These are phyloP conservation scores for Agrilus planipennis DNA, from an alignment of 1,140 invertebrate species.

Conservation along the genomic window DNA sequence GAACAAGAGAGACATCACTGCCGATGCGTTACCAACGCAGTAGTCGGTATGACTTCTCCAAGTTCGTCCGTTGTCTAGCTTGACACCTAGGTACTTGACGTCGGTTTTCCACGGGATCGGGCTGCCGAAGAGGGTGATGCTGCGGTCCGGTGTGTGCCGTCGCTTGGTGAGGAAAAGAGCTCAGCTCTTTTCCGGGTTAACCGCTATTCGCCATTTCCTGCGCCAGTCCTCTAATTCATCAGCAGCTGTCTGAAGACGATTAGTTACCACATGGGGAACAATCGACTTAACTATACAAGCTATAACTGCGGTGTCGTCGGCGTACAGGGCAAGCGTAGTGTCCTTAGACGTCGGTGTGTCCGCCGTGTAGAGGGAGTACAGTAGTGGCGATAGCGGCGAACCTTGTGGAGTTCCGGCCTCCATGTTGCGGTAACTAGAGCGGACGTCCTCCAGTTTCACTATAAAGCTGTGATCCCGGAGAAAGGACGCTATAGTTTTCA, in stretches of 20 bases:
- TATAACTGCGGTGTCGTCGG: conserved; percentile 20
- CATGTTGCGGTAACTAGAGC: not conserved
- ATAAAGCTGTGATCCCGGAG: not conserved
- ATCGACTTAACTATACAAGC: too few species aligned
- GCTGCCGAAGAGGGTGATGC: conserved; percentile 1
- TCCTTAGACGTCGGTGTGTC: conserved; percentile 5
- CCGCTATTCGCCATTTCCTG: conserved; percentile 3
- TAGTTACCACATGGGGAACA: not conserved
- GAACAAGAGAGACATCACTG: conserved; percentile 9
- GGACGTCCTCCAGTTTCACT: not conserved
- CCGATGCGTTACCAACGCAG: not conserved
- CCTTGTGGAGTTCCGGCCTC: conserved; percentile 15
- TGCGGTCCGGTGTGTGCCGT: not conserved
- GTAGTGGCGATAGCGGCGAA: too few species aligned
- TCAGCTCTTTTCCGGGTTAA: conserved; percentile 7
- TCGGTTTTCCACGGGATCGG: conserved; percentile 4
- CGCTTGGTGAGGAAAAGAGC: conserved; percentile 4
- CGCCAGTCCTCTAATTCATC: conserved; percentile 5
- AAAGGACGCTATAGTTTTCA: not conserved
- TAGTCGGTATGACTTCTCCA: conserved; percentile 10
- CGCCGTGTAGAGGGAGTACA: conserved; percentile 9
- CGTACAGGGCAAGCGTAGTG: conserved; percentile 12
- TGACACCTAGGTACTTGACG: conserved; percentile 13
- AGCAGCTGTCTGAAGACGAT: conserved; percentile 2
- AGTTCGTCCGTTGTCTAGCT: conserved; percentile 12